Conservation (phyloP, 2,888 invertebrate species). For the Anthrax anthrax region DNA sequence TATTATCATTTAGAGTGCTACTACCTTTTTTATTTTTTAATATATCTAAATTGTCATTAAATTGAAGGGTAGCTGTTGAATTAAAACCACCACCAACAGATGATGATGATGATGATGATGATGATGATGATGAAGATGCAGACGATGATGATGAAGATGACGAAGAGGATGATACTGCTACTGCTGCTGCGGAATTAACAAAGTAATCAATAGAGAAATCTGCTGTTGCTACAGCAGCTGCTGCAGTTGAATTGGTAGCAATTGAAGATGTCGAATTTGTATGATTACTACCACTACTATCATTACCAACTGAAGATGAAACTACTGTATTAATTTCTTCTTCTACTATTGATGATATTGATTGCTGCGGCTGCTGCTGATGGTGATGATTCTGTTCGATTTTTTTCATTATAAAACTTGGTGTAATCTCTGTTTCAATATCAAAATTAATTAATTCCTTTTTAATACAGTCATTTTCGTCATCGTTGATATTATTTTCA, state of each 20-base stretch:
- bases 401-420: conserved; percentile 34
- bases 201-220: conserved; percentile 13
- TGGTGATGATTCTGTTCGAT: conserved; percentile 5
- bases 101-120: not conserved
- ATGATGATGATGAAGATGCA: no score
- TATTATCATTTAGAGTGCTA: not conserved
- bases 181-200: conserved; percentile 1
- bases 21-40: not conserved
- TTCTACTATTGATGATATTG: not conserved
- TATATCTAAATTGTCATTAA: not conserved
- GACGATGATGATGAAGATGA: not conserved
- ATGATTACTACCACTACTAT: not conserved
- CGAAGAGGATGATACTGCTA: not conserved
- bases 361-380: conserved; percentile 2
- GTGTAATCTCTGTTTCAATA: conserved; percentile 33
- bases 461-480: no score
- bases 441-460: conserved; percentile 30
- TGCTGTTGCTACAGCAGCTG: not conserved
- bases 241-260: not conserved
- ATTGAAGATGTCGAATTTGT: not conserved
- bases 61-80: conserved; percentile 1
- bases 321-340: not conserved
- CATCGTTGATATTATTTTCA: not conserved
- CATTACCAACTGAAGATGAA: not conserved
- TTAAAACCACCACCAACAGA: conserved; percentile 2